Evolutionary conservation across 37 sponge, comb jelly and placozoan genomes (phyloP), one percentile per base, ranked within the genome.

Genomic region (Hormiphora californensis): DNA sequence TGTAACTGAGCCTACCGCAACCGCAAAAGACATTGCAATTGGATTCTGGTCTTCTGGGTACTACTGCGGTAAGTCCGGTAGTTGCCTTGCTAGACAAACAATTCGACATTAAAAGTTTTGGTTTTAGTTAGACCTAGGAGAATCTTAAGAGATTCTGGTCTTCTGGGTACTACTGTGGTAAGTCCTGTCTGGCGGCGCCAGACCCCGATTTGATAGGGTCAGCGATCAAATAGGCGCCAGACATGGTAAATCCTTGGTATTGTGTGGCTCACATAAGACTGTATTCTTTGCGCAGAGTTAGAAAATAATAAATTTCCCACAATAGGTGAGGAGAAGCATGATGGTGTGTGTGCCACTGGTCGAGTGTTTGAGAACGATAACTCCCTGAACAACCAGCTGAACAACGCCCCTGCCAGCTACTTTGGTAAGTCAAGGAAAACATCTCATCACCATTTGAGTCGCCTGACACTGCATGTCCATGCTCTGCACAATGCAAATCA

Each of bases 401-500:
- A 97, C 89, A 94, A 94, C 61, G 95, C 92, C 21, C 87, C 92
- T 0, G 88, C 98, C 0, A 95, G 95, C 1, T 97, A 95, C 55
- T 88, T 88, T 17, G 98, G 95, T 1, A 69, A 91, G 12, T 40
- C 30, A 53, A 17, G 19, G 54, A 53, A 19, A 17, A 21, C 54
- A 53, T 53, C 17, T 53, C 54, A 17, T 53, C 17, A 53, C 17
- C 54, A 53, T n/a, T n/a, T n/a, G n/a, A n/a, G n/a, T n/a, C n/a
- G n/a, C n/a, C n/a, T n/a, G n/a, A n/a, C n/a, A n/a, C n/a, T n/a
- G n/a, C n/a, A n/a, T n/a, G n/a, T n/a, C n/a, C n/a, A n/a, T n/a
- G n/a, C n/a, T n/a, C n/a, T 21, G 19, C 54, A 53, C 54, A 53
- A 53, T 53, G 19, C 17, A 53, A 53, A 53, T 53, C 19, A 19